phyloP scores from a whole-genome alignment of 2,113 vertebrate species.

The Pygathrix nemaeus region DNA sequence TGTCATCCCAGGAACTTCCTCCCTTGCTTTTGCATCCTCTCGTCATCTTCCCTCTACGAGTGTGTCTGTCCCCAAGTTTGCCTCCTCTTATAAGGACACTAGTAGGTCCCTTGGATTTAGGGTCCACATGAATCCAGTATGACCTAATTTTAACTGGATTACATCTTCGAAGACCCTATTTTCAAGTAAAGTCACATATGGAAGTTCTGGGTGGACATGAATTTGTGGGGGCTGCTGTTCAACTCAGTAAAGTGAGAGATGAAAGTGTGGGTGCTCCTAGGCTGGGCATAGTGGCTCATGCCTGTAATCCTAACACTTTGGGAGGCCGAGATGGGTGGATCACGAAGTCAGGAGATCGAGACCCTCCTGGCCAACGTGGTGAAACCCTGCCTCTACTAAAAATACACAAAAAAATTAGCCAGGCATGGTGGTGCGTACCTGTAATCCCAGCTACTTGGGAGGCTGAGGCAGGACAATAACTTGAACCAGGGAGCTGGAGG shows the following conservation, averaged over 20 bases:
- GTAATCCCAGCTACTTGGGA: no score
- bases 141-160: neutral
- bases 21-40: neutral
- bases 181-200: neutral
- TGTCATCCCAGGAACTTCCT: rapidly evolving
- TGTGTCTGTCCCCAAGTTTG: neutral
- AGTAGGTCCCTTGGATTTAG: neutral
- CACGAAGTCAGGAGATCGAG: no score
- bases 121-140: neutral
- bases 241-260: neutral
- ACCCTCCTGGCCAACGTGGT: no score
- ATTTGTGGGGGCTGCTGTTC: neutral
- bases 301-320: no score
- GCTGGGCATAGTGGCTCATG: no score
- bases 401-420: no score
- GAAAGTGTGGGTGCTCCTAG: neutral
- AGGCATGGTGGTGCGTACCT: no score
- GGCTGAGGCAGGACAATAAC: no score
- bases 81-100: neutral
- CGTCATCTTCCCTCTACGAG: neutral
- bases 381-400: no score
- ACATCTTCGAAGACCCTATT: neutral
- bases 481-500: no score
- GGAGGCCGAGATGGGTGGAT: no score
- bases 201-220: neutral